Evolutionary conservation across 2,888 invertebrate species (phyloP), one percentile per base, ranked within the genome.

Genomic region (Ectobius pallidus): DNA sequence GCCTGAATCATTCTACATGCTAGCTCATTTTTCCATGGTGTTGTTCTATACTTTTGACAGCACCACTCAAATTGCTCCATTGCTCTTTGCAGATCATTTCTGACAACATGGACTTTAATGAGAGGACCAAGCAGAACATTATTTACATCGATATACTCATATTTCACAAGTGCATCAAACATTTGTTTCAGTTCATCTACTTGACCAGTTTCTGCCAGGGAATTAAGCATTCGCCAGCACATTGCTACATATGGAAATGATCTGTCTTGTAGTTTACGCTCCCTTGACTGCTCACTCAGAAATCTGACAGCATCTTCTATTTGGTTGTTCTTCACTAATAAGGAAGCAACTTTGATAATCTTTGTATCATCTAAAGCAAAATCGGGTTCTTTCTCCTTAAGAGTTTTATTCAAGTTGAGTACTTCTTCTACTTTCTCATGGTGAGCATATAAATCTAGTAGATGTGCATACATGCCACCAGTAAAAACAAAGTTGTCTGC

Each of bases 21-120:
- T 6, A 96, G 81, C 77, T 89, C 91, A 63, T 90, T 90, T 80
- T 93, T 94, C 88, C 89, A 91, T 0, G 95, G 94, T 0, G 93
- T 92, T 1, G 87, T 83, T 65, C 89, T 86, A 81, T 92, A 89
- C 73, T 88, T 86, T 25, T 87, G 85, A 76, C 90, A 90, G 73
- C 90, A 89, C 77, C 86, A 82, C 80, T 93, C 91, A 79, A 94
- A 93, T 74, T 87, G 88, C 2, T 88, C 85, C 71, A 96, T 80
- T 0, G 94, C 94, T 72, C 86, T 86, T 0, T 87, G 86, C 1
- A 91, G 73, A 74, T 96, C 89, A 55, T 91, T 87, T 20, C 90
- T 91, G 1, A 87, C 79, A 3, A 95, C 76, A 79, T 92, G 89
- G 0, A 90, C 91, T 82, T 92, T 94, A 25, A 95, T 87, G 0